phyloP scores from a whole-genome alignment of 1,140 invertebrate species.

The Drosophila sulfurigaster region DNA sequence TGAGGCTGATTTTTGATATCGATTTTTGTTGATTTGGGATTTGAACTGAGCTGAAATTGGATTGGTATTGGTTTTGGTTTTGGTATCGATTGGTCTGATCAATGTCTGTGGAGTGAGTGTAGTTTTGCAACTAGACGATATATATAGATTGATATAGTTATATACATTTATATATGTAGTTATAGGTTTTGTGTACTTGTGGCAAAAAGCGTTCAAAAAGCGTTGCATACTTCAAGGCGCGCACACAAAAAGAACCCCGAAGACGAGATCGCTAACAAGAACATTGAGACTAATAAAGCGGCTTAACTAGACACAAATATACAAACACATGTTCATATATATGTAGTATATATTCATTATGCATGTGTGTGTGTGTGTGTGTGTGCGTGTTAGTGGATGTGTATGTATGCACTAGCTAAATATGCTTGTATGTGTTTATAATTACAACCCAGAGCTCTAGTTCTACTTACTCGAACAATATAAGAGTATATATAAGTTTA shows the following conservation, averaged over 20 bases:
- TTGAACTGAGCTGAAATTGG: conserved; percentile 34
- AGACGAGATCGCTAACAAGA: conserved; percentile 24
- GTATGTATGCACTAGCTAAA: conserved; percentile 40
- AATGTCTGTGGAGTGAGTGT: conserved; percentile 40
- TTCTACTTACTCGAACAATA: conserved; percentile 45
- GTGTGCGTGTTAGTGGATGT: not conserved
- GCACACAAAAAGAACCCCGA: conserved; percentile 21
- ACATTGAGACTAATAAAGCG: conserved; percentile 31
- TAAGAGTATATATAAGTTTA: conserved; percentile 30
- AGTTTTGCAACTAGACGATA: conserved; percentile 1
- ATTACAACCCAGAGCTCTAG: conserved; percentile 54
- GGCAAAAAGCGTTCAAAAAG: conserved; percentile 37
- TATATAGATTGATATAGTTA: not conserved
- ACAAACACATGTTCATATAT: conserved; percentile 14
- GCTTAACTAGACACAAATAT: conserved; percentile 29
- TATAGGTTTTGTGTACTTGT: conserved; percentile 16
- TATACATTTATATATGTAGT: conserved; percentile 11
- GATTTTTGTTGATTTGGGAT: conserved; percentile 37
- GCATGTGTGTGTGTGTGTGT: conserved; percentile 17
- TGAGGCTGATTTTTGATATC: conserved; percentile 47
- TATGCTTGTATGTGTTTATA: not conserved
- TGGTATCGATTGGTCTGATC: conserved; percentile 57
- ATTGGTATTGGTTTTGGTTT: conserved; percentile 45
- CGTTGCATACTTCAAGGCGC: conserved; percentile 46
- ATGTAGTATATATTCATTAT: conserved; percentile 28